phyloP scores from a whole-genome alignment of 2,888 invertebrate species.

The Trissoscelio sp. region DNA sequence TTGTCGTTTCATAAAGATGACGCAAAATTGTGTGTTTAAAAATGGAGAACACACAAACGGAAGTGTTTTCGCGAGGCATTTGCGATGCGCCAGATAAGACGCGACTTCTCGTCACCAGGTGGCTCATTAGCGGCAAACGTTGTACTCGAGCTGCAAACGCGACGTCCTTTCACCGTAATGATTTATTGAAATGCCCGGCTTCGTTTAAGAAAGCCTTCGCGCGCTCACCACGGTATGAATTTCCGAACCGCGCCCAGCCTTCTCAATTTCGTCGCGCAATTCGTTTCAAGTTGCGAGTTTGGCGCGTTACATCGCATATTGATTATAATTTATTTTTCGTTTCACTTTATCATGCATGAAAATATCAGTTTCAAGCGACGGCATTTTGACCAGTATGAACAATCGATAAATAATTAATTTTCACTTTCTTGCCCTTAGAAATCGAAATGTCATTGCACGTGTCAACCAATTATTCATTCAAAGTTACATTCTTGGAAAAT shows the following conservation, averaged over 20 bases:
- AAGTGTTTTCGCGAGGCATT: slow-evolving; percentile 70
- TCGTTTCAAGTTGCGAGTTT: slow-evolving; percentile 53
- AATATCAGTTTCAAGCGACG: slow-evolving; percentile 42
- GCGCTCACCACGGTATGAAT: slow-evolving; percentile 52
- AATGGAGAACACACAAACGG: slow-evolving; percentile 58
- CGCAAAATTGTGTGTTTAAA: slow-evolving; percentile 40
- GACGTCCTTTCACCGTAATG: slow-evolving; percentile 70
- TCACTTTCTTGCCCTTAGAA: slow-evolving; percentile 40
- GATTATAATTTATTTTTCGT: slow-evolving; percentile 63
- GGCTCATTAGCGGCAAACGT: slow-evolving; percentile 76
- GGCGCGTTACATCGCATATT: slow-evolving; percentile 43
- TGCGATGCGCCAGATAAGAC: slow-evolving; percentile 75
- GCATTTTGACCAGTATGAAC: slow-evolving; percentile 10
- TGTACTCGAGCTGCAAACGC: slow-evolving; percentile 59
- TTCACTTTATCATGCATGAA: slow-evolving; percentile 31
- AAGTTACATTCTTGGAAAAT: too few species aligned
- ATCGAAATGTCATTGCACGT: slow-evolving; percentile 27
- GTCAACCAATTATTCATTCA: neutral
- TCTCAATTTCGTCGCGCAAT: slow-evolving; percentile 65
- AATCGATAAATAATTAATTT: slow-evolving; percentile 52
- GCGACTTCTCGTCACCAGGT: slow-evolving; percentile 74
- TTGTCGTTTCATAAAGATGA: slow-evolving; percentile 43
- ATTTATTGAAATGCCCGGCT: slow-evolving; percentile 66
- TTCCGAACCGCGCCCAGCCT: slow-evolving; percentile 67
- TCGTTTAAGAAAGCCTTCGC: slow-evolving; percentile 62